Evolutionary conservation across 2,888 invertebrate genomes (phyloP), one percentile per base, ranked within the genome.

Genomic region (Hecatera dysodea): DNA sequence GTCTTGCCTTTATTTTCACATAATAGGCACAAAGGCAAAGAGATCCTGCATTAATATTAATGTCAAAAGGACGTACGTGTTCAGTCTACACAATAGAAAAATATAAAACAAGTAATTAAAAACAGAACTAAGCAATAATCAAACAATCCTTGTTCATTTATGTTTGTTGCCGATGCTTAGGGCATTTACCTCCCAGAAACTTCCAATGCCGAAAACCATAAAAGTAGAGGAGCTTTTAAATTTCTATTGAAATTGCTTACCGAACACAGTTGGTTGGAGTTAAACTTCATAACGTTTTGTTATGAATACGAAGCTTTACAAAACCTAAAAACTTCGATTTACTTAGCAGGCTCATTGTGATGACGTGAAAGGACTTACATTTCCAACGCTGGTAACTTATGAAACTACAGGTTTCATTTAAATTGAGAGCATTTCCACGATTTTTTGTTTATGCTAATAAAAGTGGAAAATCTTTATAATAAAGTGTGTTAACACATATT

Each of bases 1-100:
- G 68, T 66, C 50, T 44, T 61, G 66, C 52, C 39, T 66, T 55
- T 66, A 68, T 71, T 82, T 59, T 67, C 59, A 72, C 22, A 64
- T 62, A 71, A 63, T 66, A 63, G 53, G 44, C 12, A 59, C 78
- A 50, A 50, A 39, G 24, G 42, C 59, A 81, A 77, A 59, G 65
- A 56, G 55, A 52, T 63, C 33, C 46, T 62, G 55, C 59, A 76
- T 61, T 33, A 50, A 62, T 33, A 55, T 55, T 48, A 44, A 74
- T 68, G 24, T 55, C 62, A 59, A 68, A 68, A 62, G 62, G 57
- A 59, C 52, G 36, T 52, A 75, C 59, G 50, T 66, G 60, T 55
- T 17, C 29, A 42, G 4, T 24, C 9, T 24, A 59, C 36, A 67
- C 46, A 56, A 57, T 33, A 46, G 17, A 53, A 62, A 39, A 57